These are phyloP conservation scores for Antigone vipio DNA, from an alignment of 2,113 vertebrate species.

Conservation along the genomic window DNA sequence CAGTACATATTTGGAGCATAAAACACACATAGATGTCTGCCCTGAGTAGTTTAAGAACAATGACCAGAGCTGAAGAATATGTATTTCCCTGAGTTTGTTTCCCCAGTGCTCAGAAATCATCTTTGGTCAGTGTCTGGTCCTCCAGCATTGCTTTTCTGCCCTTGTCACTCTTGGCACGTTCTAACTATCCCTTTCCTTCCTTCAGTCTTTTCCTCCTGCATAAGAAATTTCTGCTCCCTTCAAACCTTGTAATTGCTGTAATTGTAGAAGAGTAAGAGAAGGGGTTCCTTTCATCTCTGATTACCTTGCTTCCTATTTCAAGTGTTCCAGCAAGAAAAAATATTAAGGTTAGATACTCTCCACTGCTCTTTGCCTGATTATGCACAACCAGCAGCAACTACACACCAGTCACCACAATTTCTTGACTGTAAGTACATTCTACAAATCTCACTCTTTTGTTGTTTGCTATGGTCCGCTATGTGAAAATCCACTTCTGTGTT, in stretches of 20 bases:
- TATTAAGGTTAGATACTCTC: not conserved
- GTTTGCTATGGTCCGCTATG: not conserved
- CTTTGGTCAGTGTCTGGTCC: not conserved
- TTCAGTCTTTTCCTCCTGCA: not conserved
- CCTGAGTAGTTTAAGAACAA: not conserved
- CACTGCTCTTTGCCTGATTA: not conserved
- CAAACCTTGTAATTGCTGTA: not conserved
- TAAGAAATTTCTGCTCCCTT: not conserved
- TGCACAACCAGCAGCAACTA: not conserved
- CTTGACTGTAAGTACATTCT: not conserved
- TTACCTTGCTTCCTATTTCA: not conserved
- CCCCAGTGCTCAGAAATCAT: not conserved
- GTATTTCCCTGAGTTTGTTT: not conserved
- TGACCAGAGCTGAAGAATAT: not conserved
- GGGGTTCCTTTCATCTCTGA: not conserved
- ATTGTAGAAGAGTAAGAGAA: not conserved
- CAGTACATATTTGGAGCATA: not conserved
- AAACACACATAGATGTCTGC: not conserved
- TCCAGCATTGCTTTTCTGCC: not conserved
- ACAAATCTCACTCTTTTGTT: not conserved
- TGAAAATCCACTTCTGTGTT: not conserved
- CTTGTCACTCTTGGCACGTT: not conserved
- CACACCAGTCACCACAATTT: not conserved
- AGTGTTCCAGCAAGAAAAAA: not conserved
- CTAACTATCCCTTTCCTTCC: not conserved